phyloP scores from a whole-genome alignment of 1,140 invertebrate genomes.

The Drosophila navojoa region DNA sequence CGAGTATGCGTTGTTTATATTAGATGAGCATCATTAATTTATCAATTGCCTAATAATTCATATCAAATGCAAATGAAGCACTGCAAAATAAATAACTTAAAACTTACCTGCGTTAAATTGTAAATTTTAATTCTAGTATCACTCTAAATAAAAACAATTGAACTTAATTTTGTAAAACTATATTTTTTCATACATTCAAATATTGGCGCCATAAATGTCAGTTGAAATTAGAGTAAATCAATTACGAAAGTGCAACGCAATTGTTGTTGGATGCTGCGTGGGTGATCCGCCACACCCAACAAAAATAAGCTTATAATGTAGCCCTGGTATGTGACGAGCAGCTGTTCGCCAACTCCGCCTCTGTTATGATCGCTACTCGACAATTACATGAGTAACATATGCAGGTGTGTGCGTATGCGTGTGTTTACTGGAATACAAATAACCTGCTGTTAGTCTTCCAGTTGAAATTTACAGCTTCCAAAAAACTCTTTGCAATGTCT shows the following conservation, averaged over 20 bases:
- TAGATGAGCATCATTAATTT: conserved; percentile 31
- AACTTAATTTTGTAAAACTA: conserved; percentile 11
- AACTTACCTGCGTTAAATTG: conserved; percentile 60
- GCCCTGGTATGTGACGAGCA: conserved; percentile 35
- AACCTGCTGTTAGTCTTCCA: neutral
- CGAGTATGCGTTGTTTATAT: conserved; percentile 17
- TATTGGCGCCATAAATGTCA: conserved; percentile 22
- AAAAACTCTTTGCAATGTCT: neutral
- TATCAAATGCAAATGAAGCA: conserved; percentile 48
- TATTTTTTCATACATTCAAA: neutral
- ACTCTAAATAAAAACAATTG: conserved; percentile 46
- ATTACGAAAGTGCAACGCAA: neutral
- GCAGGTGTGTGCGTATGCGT: neutral
- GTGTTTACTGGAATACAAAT: neutral
- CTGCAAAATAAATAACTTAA: conserved; percentile 55
- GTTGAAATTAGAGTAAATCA: conserved; percentile 9
- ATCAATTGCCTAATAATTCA: conserved; percentile 54
- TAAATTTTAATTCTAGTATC: conserved; percentile 64
- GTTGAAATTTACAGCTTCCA: neutral
- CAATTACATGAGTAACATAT: neutral
- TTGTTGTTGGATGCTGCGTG: conserved; percentile 21
- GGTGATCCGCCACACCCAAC: conserved; percentile 33
- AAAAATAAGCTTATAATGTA: conserved; percentile 15
- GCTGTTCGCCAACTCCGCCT: conserved; percentile 14
- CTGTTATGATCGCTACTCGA: neutral